Percentiles rank a stretch among this genome's conserved stretches.
phyloP scores from a whole-genome alignment of 2,797 vertebrate genomes.

The Naso thynnoides region DNA sequence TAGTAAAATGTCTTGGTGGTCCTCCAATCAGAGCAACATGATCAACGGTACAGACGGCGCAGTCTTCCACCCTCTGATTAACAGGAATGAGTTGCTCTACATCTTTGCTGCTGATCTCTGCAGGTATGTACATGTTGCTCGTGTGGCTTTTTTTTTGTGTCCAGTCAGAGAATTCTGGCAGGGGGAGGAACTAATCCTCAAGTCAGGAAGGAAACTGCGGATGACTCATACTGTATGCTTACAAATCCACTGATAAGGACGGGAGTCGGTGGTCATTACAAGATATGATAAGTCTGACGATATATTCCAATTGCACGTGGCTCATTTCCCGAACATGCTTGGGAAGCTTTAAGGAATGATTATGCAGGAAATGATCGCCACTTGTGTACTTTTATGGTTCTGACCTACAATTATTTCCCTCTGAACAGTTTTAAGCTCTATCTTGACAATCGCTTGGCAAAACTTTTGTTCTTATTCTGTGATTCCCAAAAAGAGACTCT shows the following conservation, averaged over 20 bases:
- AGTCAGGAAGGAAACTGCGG: not conserved
- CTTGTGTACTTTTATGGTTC: not conserved
- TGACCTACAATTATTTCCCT: not conserved
- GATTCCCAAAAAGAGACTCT: not conserved
- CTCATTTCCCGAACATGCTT: not conserved
- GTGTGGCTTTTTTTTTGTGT: conserved; percentile 41
- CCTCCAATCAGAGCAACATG: conserved; percentile 89
- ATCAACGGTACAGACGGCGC: conserved; percentile 89
- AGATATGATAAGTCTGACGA: conserved; percentile 12
- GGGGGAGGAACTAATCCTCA: not conserved
- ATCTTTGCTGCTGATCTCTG: conserved; percentile 89
- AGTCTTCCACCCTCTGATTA: conserved; percentile 87
- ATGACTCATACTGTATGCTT: conserved; percentile 12
- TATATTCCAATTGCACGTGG: not conserved
- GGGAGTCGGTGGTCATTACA: not conserved
- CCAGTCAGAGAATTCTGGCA: conserved; percentile 25
- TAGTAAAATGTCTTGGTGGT: conserved; percentile 88
- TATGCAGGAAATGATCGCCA: conserved; percentile 1
- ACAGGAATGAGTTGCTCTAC: conserved; percentile 86
- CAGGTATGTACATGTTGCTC: conserved; percentile 73
- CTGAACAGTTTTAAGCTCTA: not conserved
- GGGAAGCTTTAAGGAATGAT: not conserved
- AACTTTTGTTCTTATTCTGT: not conserved
- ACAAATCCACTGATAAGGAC: conserved; percentile 39
- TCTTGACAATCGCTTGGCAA: not conserved